Evolutionary conservation across 2,113 vertebrate genomes (phyloP).

Genomic region (Indri indri): DNA sequence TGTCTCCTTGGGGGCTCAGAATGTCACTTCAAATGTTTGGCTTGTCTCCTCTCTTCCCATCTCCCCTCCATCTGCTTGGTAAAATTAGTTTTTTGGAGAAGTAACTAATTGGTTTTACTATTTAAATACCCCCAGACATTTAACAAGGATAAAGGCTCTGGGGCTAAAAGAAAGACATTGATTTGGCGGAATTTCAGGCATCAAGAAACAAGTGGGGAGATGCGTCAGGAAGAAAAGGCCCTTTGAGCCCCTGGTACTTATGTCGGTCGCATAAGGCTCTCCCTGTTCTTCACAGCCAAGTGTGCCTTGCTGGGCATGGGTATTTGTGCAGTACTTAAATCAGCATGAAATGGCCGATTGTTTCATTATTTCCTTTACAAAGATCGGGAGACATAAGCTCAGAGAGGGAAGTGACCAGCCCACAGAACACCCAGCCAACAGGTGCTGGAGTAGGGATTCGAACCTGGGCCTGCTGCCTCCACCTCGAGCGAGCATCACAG

Average conservation of each 20-base stretch:
- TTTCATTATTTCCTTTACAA: background rate
- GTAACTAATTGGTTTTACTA: background rate
- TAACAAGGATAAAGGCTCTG: background rate
- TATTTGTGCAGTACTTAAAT: background rate
- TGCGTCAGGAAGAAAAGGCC: fast-evolving
- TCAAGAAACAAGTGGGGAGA: background rate
- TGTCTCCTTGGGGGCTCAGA: background rate
- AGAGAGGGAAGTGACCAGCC: background rate
- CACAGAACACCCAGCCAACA: background rate
- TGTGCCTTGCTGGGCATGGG: background rate
- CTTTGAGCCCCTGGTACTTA: background rate
- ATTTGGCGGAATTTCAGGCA: background rate
- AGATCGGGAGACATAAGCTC: background rate
- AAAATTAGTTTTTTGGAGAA: background rate
- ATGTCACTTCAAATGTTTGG: background rate
- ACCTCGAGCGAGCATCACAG: fast-evolving
- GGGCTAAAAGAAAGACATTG: background rate
- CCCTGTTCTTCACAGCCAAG: background rate
- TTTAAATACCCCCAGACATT: background rate
- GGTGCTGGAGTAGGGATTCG: background rate
- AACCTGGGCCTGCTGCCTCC: background rate
- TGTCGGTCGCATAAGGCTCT: background rate
- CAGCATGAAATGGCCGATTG: background rate
- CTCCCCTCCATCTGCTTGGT: background rate
- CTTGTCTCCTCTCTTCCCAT: background rate